Conservation (phyloP, 1,140 invertebrate species). For the Macrobrachium rosenbergii region DNA sequence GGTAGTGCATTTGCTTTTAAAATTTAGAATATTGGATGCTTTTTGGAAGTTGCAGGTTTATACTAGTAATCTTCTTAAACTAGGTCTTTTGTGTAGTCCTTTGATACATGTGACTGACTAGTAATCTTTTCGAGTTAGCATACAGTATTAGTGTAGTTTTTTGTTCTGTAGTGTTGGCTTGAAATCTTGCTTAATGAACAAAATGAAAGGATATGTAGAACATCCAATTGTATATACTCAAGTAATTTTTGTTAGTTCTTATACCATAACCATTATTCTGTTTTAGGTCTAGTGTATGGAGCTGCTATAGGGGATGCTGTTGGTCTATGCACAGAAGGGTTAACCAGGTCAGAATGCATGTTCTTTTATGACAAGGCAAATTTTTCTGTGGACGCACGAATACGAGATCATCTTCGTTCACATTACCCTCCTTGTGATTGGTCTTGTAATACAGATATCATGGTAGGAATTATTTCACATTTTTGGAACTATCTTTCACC, state of each 20-base stretch:
- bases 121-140: too few species aligned
- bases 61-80: too few species aligned
- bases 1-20: too few species aligned
- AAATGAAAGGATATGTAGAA: too few species aligned
- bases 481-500: neutral
- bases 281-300: slow-evolving; percentile 51
- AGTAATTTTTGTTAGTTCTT: neutral
- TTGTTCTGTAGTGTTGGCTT: too few species aligned
- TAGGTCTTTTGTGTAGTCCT: too few species aligned
- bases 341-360: slow-evolving; percentile 44
- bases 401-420: slow-evolving; percentile 42
- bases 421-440: slow-evolving; percentile 55
- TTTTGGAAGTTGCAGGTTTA: too few species aligned
- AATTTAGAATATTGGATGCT: too few species aligned
- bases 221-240: neutral
- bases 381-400: slow-evolving; percentile 39
- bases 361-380: slow-evolving; percentile 50
- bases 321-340: slow-evolving; percentile 46
- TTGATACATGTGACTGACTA: too few species aligned
- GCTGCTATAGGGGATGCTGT: slow-evolving; percentile 57
- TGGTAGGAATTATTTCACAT: slow-evolving; percentile 31
- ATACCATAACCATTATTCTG: neutral
- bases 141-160: too few species aligned
- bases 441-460: slow-evolving; percentile 55
- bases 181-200: too few species aligned